Evolutionary conservation across 2,888 invertebrate species (phyloP).

Genomic region (Cryptus viduatorius): DNA sequence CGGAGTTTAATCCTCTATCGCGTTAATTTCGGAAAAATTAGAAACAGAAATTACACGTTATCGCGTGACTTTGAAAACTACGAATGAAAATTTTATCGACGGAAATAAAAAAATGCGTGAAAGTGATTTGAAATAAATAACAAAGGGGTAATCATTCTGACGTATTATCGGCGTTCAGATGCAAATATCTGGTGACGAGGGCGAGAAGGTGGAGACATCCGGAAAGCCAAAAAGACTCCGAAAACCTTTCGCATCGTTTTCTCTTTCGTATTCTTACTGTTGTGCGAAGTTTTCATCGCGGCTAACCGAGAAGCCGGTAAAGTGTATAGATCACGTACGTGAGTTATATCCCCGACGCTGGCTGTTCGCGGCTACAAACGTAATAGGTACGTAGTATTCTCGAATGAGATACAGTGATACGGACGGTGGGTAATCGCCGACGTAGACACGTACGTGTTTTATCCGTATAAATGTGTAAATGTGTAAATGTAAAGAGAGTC

Average conservation of each 20-base stretch:
- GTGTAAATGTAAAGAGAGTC: neutral
- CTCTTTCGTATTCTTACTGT: neutral
- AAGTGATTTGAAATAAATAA: slow-evolving; percentile 18
- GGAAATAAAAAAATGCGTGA: slow-evolving; percentile 15
- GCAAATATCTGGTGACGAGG: slow-evolving; percentile 5
- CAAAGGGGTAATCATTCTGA: neutral
- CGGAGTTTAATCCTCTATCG: slow-evolving; percentile 3
- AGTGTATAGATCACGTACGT: slow-evolving; percentile 47
- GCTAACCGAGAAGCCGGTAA: slow-evolving; percentile 62
- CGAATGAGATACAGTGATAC: neutral
- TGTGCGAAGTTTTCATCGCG: slow-evolving; percentile 45
- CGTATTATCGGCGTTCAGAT: slow-evolving; percentile 18
- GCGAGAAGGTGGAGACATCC: neutral
- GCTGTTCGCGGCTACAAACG: slow-evolving; percentile 44
- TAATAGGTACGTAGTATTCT: slow-evolving; percentile 41
- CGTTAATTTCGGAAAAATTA: slow-evolving; percentile 19
- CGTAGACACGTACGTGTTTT: neutral
- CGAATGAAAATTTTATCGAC: neutral
- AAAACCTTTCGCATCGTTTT: neutral
- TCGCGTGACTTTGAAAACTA: neutral
- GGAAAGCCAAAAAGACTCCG: neutral
- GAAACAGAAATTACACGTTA: slow-evolving; percentile 19
- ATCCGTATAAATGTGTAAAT: neutral
- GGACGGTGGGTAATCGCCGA: neutral
- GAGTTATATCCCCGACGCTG: slow-evolving; percentile 24